These are phyloP conservation scores for Athetis lepigone DNA, from an alignment of 2,888 invertebrate species.

Conservation along the genomic window DNA sequence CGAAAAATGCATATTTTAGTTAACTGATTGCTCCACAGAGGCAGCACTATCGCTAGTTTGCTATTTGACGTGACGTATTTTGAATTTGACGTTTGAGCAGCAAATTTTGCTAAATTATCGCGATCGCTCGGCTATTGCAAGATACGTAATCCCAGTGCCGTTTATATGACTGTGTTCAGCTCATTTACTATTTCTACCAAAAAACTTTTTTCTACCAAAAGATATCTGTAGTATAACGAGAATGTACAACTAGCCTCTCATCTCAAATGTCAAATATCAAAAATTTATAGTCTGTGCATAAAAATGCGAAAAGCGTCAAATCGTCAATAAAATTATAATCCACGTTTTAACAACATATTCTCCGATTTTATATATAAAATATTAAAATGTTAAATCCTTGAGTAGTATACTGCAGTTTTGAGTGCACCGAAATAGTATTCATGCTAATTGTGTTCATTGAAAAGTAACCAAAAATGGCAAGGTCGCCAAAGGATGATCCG, in stretches of 20 bases:
- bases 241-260: conserved; percentile 23
- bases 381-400: conserved; percentile 82
- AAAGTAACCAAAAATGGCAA: conserved; percentile 87
- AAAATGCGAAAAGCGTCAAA: conserved; percentile 78
- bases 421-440: conserved; percentile 63
- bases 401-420: conserved; percentile 69
- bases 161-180: too few species aligned
- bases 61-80: too few species aligned
- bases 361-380: conserved; percentile 68
- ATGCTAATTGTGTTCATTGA: conserved; percentile 71
- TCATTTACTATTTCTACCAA: neutral
- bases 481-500: conserved; percentile 88
- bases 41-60: too few species aligned
- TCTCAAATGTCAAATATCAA: conserved; percentile 51
- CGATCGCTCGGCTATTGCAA: too few species aligned
- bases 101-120: too few species aligned
- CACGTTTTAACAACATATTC: conserved; percentile 78
- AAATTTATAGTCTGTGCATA: conserved; percentile 56
- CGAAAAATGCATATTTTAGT: too few species aligned
- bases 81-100: too few species aligned
- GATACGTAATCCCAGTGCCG: too few species aligned
- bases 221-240: conserved; percentile 23
- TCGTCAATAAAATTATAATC: conserved; percentile 80
- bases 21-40: too few species aligned
- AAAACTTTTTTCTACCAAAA: neutral